phyloP scores from a whole-genome alignment of 2,888 invertebrate genomes.

The Drymonia ruficornis region DNA sequence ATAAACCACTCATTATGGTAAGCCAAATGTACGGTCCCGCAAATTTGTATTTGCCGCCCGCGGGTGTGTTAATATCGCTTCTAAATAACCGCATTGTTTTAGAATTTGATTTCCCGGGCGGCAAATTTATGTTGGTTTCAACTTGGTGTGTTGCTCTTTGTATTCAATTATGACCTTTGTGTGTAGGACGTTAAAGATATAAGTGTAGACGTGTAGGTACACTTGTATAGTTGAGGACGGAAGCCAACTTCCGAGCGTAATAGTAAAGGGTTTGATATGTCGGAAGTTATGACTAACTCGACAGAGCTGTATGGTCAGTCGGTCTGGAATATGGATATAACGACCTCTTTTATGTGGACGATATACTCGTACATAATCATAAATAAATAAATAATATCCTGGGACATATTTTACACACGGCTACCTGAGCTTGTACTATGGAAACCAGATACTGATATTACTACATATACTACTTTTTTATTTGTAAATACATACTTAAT shows the following conservation, averaged over 20 bases:
- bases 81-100: conserved; percentile 16
- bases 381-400: no score
- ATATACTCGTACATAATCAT: no score
- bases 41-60: conserved; percentile 35
- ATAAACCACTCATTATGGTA: conserved; percentile 42
- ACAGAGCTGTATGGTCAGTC: conserved; percentile 39
- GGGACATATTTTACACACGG: no score
- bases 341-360: conserved; percentile 35
- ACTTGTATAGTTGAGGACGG: conserved; percentile 38
- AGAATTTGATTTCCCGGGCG: conserved; percentile 21
- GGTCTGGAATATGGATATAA: conserved; percentile 40
- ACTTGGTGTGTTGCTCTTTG: conserved; percentile 29
- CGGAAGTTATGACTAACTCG: conserved; percentile 57
- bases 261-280: conserved; percentile 55
- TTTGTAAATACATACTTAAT: no score
- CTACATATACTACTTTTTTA: no score
- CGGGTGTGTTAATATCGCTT: conserved; percentile 20
- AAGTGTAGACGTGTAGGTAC: conserved; percentile 11
- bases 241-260: conserved; percentile 58
- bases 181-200: conserved; percentile 34
- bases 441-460: no score
- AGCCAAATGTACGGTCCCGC: conserved; percentile 34
- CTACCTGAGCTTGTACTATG: no score
- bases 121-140: conserved; percentile 33
- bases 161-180: conserved; percentile 50